Conservation (phyloP, 1,140 invertebrate species). For the Lamellibrachia luymesi region DNA sequence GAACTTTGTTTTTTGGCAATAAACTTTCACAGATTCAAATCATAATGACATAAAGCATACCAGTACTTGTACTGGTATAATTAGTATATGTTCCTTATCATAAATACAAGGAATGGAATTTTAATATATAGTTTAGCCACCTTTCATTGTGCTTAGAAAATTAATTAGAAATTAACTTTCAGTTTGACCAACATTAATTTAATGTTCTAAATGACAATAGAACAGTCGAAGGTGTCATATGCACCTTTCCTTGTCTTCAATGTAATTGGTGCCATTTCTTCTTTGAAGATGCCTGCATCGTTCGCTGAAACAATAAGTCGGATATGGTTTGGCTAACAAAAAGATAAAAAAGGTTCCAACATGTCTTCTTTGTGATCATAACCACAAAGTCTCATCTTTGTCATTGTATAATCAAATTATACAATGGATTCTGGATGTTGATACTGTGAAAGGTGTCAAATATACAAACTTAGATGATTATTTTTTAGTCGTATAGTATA, state of each 20-base stretch:
- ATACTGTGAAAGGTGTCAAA: neutral
- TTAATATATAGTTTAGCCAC: too few species aligned
- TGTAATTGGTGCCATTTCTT: slow-evolving; percentile 84
- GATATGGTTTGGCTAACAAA: slow-evolving; percentile 3
- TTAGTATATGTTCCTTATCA: too few species aligned
- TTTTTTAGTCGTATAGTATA: too few species aligned
- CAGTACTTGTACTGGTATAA: too few species aligned
- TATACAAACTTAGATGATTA: neutral
- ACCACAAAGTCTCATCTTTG: neutral
- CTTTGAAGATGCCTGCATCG: slow-evolving; percentile 83
- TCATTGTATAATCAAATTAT: slow-evolving; percentile 32
- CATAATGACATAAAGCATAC: too few species aligned
- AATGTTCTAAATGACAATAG: neutral
- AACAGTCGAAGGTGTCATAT: neutral
- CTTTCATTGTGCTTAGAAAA: neutral
- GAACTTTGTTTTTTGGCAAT: too few species aligned
- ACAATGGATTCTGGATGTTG: slow-evolving; percentile 30
- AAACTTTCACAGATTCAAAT: too few species aligned
- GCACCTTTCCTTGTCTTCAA: slow-evolving; percentile 75
- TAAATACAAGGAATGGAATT: too few species aligned
- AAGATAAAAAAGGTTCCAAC: slow-evolving; percentile 7
- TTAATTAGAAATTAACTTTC: neutral
- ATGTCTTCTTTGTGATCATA: too few species aligned
- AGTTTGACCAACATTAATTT: neutral
- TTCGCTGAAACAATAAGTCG: slow-evolving; percentile 64